These are phyloP conservation scores for Archips crataeganus DNA, from an alignment of 2,888 invertebrate genomes.

Conservation along the genomic window DNA sequence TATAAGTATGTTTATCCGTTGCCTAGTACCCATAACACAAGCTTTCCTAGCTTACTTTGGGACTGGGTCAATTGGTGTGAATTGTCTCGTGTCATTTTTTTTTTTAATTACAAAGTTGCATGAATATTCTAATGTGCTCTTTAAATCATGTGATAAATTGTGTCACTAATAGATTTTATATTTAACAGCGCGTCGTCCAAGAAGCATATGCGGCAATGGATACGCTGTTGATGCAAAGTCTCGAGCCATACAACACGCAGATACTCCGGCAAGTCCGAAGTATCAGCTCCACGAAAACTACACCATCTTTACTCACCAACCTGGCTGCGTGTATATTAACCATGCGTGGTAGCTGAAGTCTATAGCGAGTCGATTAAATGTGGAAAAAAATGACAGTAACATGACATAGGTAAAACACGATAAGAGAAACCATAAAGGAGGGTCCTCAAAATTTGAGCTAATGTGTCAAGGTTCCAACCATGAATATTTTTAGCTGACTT, in stretches of 20 bases:
- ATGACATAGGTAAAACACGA: neutral
- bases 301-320: neutral
- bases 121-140: no score
- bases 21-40: no score
- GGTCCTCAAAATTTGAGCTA: neutral
- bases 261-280: neutral
- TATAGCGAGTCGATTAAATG: neutral
- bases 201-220: slow-evolving; percentile 78
- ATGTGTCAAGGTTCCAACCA: neutral
- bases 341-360: slow-evolving; percentile 8
- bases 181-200: slow-evolving; percentile 72
- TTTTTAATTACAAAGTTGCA: no score
- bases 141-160: neutral
- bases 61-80: no score
- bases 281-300: neutral
- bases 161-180: neutral
- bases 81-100: no score
- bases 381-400: neutral
- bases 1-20: no score
- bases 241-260: slow-evolving; percentile 48
- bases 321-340: neutral
- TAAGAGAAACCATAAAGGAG: neutral
- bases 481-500: neutral
- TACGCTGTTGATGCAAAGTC: slow-evolving; percentile 68
- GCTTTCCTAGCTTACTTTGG: no score